Conservation (phyloP, 2,797 vertebrate genomes). For the Poeciliopsis turneri region DNA sequence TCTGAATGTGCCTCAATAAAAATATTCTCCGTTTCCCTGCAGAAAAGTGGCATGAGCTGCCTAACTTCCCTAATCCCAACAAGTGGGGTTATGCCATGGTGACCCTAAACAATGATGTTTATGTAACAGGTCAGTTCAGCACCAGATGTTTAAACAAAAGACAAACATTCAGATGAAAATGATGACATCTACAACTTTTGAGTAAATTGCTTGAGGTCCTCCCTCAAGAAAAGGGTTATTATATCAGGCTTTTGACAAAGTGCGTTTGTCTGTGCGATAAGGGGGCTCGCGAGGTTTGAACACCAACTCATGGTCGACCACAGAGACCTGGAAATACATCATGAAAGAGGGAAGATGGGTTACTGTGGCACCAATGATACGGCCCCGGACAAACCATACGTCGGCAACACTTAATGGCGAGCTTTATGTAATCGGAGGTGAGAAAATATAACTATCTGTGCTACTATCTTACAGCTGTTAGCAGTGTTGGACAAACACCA, state of each 20-base stretch:
- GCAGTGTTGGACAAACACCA: conserved; percentile 31
- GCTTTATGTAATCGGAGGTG: conserved; percentile 95
- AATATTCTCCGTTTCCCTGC: conserved; percentile 18
- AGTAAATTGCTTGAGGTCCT: conserved; percentile 12
- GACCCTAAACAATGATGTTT: conserved; percentile 90
- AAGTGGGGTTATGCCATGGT: conserved; percentile 97
- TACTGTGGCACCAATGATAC: conserved; percentile 90
- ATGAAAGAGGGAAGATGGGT: conserved; percentile 88
- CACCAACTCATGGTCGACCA: conserved; percentile 94
- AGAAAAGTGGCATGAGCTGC: conserved; percentile 91
- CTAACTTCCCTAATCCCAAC: conserved; percentile 95
- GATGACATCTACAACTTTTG: neutral
- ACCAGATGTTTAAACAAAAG: neutral
- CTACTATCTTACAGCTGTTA: conserved; percentile 39
- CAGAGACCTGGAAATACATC: conserved; percentile 93
- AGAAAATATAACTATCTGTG: conserved; percentile 57
- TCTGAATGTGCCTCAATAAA: conserved; percentile 4
- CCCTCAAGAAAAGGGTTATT: conserved; percentile 32
- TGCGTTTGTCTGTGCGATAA: conserved; percentile 59
- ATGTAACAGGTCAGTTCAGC: conserved; percentile 89
- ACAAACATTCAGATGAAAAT: neutral
- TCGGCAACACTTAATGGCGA: conserved; percentile 91
- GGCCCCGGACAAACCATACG: conserved; percentile 93
- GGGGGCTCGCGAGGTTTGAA: conserved; percentile 93
- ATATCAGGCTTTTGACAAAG: conserved; percentile 35